Conservation (phyloP, 1,140 invertebrate genomes). For the Zophobas atratus region DNA sequence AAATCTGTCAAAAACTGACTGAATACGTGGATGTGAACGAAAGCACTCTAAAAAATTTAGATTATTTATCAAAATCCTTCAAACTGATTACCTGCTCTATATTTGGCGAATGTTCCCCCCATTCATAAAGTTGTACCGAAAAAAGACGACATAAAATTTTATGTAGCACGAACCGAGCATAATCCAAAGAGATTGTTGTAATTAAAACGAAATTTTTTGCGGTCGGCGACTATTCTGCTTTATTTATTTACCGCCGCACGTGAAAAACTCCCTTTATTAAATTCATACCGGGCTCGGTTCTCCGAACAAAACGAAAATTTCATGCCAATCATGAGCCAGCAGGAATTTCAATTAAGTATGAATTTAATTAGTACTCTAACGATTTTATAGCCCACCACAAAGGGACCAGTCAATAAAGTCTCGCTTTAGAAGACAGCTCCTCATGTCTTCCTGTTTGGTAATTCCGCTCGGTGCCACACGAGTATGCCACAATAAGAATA, state of each 20-base stretch:
- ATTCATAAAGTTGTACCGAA: constrained; percentile 1
- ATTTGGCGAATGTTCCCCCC: constrained; percentile 17
- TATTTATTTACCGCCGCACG: constrained; percentile 1
- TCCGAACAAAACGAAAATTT: constrained; percentile 1
- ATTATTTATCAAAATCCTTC: constrained; percentile 56
- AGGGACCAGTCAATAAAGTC: neutral
- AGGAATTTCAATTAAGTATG: constrained; percentile 38
- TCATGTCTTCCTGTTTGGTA: neutral
- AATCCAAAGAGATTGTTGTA: neutral
- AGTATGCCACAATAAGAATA: neutral
- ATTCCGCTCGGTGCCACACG: neutral
- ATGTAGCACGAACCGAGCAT: neutral
- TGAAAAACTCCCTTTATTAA: constrained; percentile 1
- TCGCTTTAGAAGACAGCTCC: neutral
- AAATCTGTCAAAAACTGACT: constrained; percentile 58
- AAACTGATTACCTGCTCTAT: constrained; percentile 32
- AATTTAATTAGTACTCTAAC: constrained; percentile 28
- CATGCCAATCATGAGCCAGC: constrained; percentile 13
- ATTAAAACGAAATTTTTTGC: neutral
- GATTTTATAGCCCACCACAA: neutral
- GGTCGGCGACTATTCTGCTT: neutral
- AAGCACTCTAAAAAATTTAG: constrained; percentile 52
- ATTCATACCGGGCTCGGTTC: constrained; percentile 2
- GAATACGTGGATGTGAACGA: constrained; percentile 44
- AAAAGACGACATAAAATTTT: neutral